Conservation (phyloP, 2,113 vertebrate species). For the Myotis brandtii region DNA sequence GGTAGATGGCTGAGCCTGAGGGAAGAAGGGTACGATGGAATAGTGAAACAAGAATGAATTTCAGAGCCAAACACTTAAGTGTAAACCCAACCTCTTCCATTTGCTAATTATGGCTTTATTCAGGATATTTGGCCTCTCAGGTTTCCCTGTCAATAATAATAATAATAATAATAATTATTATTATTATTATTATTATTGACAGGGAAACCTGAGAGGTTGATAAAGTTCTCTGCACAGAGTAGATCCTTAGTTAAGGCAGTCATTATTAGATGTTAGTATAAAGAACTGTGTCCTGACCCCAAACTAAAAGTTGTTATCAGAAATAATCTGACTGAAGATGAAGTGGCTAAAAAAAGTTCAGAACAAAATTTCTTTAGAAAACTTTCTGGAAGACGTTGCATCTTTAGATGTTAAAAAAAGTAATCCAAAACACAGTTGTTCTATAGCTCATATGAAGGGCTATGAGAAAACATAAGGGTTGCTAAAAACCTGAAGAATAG, state of each 20-base stretch:
- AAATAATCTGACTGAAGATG: slow-evolving; percentile 44
- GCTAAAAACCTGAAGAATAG: not conserved
- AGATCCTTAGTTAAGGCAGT: not conserved
- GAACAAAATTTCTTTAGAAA: slow-evolving; percentile 63
- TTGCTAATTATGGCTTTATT: slow-evolving; percentile 38
- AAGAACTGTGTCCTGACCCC: not conserved
- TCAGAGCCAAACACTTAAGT: not conserved
- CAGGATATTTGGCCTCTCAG: not conserved
- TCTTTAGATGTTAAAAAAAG: slow-evolving; percentile 30
- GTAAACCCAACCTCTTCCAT: not conserved
- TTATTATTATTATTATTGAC: not conserved
- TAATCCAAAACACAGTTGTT: slow-evolving; percentile 26
- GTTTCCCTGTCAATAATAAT: slow-evolving; percentile 20
- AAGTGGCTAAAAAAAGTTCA: slow-evolving; percentile 17
- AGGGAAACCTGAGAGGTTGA: no score
- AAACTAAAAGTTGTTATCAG: slow-evolving; percentile 23
- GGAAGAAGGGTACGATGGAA: not conserved
- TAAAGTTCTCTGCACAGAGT: not conserved
- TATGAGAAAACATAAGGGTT: not conserved
- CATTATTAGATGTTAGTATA: slow-evolving; percentile 12
- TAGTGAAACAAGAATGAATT: slow-evolving; percentile 41
- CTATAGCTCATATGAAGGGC: slow-evolving; percentile 30
- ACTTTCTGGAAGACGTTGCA: not conserved
- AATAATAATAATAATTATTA: not conserved
- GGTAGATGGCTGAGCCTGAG: slow-evolving; percentile 27